Evolutionary conservation across 1,140 invertebrate genomes (phyloP), one percentile per base, ranked within the genome.

Genomic region (Diachasmimorpha longicaudata): DNA sequence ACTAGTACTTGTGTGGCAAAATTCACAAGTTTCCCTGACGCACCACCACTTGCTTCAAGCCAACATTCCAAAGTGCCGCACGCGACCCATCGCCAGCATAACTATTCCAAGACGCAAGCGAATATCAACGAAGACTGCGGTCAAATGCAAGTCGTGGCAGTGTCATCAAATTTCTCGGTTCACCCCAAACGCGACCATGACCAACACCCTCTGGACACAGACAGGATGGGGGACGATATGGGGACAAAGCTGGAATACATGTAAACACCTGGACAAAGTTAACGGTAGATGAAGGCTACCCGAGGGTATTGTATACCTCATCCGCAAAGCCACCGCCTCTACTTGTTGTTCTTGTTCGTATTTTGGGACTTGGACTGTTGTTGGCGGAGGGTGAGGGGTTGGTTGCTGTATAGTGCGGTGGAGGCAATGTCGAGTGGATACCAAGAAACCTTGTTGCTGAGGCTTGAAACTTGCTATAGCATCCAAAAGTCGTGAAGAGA

Each of bases 151-250:
- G 74, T 14, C 71, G 72, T 39, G n/a, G n/a, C n/a, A n/a, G n/a
- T 76, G 72, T 76, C 79, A 79, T 87, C 82, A 81, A 86, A 88
- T 86, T 80, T 82, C 79, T 84, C 77, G 85, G 86, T 84, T 77
- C 81, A 87, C 86, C 86, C 75, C 84, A 68, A 87, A 87, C 81
- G 84, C 67, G 80, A 86, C 86, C 86, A 63, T 63, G 21, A 10
- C 10, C 48, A 52, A 11, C 19, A 1, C 52, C 16, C 19, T 3
- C 52, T 9, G 44, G 11, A 58, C 19, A 2, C 19, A 63, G 19
- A 63, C 4, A 23, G n/a, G 6, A 55, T 19, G 19, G 10, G 48
- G 4, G 8, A 55, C 23, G 21, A 63, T 63, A 23, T 25, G 58
- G 48, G 14, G n/a, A 19, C 19, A 13, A 4, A 4, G 14, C 44